phyloP scores from a whole-genome alignment of 2,113 vertebrate species.

The Gobiocypris rarus region DNA sequence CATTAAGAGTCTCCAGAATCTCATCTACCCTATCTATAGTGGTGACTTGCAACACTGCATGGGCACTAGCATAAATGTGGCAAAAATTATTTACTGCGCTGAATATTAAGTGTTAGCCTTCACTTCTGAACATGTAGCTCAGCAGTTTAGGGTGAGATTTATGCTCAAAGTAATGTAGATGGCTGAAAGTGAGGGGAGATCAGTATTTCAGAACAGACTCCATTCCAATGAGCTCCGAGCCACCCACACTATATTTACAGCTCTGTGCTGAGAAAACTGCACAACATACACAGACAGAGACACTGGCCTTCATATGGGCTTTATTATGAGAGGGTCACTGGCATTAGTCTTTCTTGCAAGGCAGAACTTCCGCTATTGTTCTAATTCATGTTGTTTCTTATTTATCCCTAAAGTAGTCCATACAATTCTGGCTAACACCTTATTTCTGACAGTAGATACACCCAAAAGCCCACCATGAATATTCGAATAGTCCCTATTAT shows the following conservation, averaged over 20 bases:
- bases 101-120: constrained; percentile 63
- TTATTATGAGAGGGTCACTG: constrained; percentile 7
- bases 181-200: constrained; percentile 28
- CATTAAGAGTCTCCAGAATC: constrained; percentile 1
- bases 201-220: constrained; percentile 48
- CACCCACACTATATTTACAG: constrained; percentile 32
- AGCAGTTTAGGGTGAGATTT: constrained; percentile 68
- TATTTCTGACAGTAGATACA: constrained; percentile 13
- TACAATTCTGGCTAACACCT: constrained; percentile 11
- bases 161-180: constrained; percentile 47
- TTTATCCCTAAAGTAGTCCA: constrained; percentile 8
- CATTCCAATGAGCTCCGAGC: neutral
- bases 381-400: constrained; percentile 4
- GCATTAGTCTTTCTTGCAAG: constrained; percentile 22
- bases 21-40: constrained; percentile 1
- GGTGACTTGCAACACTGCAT: neutral
- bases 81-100: constrained; percentile 53
- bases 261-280: neutral
- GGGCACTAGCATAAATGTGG: constrained; percentile 37
- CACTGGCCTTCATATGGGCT: neutral
- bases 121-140: constrained; percentile 50
- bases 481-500: neutral
- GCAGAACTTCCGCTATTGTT: neutral
- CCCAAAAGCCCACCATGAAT: constrained; percentile 13
- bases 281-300: neutral